Percentiles rank a stretch among this genome's conserved stretches.
Evolutionary conservation across 2,113 vertebrate species (phyloP).

Genomic region (Aviceda subcristata): DNA sequence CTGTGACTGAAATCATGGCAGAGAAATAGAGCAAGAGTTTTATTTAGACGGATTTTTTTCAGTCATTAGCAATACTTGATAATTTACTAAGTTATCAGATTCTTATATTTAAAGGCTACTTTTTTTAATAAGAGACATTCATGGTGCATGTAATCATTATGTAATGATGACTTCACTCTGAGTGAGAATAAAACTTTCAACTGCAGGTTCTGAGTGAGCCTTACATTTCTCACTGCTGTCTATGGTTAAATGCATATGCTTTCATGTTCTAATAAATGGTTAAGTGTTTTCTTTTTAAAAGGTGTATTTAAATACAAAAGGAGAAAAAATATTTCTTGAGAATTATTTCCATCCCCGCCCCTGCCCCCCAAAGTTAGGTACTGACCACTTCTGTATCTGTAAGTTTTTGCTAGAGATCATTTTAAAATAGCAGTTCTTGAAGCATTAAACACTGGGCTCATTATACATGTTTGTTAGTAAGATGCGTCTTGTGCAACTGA

Average conservation of each 20-base stretch:
- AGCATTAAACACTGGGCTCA: not conserved
- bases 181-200: not conserved
- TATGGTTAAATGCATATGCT: not conserved
- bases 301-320: not conserved
- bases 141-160: not conserved
- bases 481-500: slow-evolving; percentile 5
- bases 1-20: not conserved
- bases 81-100: not conserved
- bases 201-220: not conserved
- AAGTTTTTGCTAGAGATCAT: not conserved
- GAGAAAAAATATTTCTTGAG: not conserved
- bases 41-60: not conserved
- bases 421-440: not conserved
- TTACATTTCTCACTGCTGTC: not conserved
- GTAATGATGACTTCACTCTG: not conserved
- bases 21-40: not conserved
- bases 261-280: not conserved
- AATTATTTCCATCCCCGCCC: not conserved
- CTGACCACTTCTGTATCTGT: not conserved
- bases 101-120: not conserved
- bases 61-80: not conserved
- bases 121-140: not conserved
- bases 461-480: not conserved
- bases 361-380: not conserved
- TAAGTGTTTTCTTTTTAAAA: not conserved